phyloP scores from a whole-genome alignment of 92 coral and sea anemone genomes.

The Micromussa lordhowensis region DNA sequence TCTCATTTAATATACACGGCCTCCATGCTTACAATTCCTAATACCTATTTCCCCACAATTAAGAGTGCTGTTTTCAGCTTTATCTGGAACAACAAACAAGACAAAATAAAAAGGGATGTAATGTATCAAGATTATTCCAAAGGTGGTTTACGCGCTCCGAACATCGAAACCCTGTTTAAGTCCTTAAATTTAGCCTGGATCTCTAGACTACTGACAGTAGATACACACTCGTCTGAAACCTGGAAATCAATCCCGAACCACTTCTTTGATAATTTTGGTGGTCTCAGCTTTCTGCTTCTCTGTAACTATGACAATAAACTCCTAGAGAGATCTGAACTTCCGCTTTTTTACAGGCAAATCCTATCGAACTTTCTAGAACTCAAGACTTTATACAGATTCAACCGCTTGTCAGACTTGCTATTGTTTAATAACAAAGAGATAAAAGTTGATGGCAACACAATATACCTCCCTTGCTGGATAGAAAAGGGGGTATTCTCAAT shows the following conservation, averaged over 20 bases:
- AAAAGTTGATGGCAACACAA: not conserved
- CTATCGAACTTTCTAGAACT: not conserved
- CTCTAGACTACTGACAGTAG: not conserved
- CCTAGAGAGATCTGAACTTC: not conserved
- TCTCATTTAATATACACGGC: too few species aligned
- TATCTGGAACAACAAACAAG: too few species aligned
- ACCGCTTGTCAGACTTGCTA: not conserved
- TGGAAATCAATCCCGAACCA: conserved; percentile 3
- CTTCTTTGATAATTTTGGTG: not conserved
- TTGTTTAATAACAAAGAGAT: not conserved
- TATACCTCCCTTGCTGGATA: not conserved
- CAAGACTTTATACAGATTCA: not conserved
- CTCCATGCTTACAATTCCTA: too few species aligned
- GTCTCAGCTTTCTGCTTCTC: not conserved
- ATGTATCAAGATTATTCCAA: not conserved
- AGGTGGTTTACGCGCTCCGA: not conserved
- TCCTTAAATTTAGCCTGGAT: not conserved
- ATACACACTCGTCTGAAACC: not conserved
- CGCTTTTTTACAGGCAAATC: not conserved
- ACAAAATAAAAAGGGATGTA: not conserved
- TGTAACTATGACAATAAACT: not conserved
- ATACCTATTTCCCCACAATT: too few species aligned
- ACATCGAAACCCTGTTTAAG: not conserved
- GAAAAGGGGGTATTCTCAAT: not conserved
- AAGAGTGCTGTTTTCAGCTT: too few species aligned